phyloP scores from a whole-genome alignment of 2,113 vertebrate genomes.

The Taxidea taxus region DNA sequence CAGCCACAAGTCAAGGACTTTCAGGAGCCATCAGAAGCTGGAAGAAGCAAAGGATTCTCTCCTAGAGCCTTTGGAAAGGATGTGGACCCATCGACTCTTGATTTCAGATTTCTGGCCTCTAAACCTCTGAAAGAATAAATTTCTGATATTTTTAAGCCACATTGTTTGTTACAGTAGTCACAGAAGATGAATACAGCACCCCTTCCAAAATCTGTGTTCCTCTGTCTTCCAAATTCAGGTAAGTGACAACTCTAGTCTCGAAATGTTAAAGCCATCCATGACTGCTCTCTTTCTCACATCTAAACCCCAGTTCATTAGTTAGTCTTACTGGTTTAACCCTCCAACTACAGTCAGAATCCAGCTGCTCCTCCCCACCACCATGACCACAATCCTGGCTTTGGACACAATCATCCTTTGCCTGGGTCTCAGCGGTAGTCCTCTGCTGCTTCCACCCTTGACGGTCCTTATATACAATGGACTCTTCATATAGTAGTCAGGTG shows the following conservation, averaged over 20 bases:
- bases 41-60: neutral
- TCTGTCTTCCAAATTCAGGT: neutral
- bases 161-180: neutral
- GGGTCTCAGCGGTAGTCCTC: neutral
- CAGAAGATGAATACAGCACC: neutral
- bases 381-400: accelerated
- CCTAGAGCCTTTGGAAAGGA: neutral
- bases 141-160: neutral
- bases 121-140: neutral
- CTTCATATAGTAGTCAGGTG: neutral
- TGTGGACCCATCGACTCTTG: accelerated
- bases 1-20: neutral
- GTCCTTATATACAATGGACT: neutral
- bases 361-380: neutral
- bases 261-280: neutral
- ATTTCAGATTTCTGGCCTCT: neutral
- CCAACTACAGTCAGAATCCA: neutral
- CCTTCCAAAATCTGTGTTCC: neutral
- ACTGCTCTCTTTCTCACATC: neutral
- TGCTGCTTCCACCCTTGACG: accelerated
- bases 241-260: neutral
- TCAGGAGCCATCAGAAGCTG: neutral
- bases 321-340: neutral
- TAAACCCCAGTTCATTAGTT: neutral
- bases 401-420: neutral